Base-by-base conservation (phyloP, 2,888 invertebrate genomes). In the Chloroclysta siterata region DNA sequence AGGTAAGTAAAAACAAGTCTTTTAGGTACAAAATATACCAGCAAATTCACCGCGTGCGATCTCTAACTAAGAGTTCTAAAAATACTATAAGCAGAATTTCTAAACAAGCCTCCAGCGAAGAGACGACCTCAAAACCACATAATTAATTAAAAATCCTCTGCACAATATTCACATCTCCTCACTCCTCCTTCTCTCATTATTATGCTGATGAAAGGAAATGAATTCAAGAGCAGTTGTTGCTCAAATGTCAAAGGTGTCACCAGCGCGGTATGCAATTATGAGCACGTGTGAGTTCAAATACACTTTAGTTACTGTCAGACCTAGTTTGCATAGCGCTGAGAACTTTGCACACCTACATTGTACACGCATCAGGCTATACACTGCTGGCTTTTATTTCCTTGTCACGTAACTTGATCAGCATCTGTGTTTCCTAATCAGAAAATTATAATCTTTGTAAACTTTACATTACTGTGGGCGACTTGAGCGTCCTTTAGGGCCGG, bases 251-350 rank as follows among this genome's bases (percentile, higher is more conserved):
- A 46, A 46, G 17, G 46, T 17, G 5, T 46, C 17, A 10, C 17
- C 15, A 5, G 17, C 17, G 17, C 46, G 8, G 46, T 46, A 46
- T 46, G 17, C 46, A 46, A 46, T 46, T 46, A 17, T 11, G 5
- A 46, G n/a, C 46, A 17, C 46, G 44, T 17, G 46, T 10, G 11
- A 46, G 46, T 46, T 17, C 17, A 39, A 46, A 46, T 46, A 11
- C 46, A 17, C 15, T 44, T 8, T 10, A 46, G 46, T 17, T 46
- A 44, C 46, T 46, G 46, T 17, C 46, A 46, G 11, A 46, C n/a
- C 46, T 46, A 39, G 3, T 46, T 46, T 46, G 46, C 46, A 46
- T 46, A 46, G 46, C 17, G 17, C 17, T 44, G 14, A 46, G 46
- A 46, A 46, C 17, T 46, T 17, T 46, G 17, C 46, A 46, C 46